Conservation (phyloP, 2,113 vertebrate genomes). For the Zosterops lateralis region DNA sequence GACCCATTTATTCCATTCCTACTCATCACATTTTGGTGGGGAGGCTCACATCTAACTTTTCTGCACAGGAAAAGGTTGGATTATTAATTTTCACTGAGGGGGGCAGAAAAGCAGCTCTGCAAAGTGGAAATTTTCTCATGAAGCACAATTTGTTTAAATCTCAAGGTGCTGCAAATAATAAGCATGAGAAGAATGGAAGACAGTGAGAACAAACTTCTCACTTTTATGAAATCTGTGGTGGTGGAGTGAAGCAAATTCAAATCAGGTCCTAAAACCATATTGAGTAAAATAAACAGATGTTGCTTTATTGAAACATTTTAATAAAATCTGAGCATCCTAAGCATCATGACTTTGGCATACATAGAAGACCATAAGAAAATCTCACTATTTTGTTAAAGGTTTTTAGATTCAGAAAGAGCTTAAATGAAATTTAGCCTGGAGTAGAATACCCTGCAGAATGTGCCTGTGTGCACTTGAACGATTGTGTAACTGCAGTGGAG, state of each 20-base stretch:
- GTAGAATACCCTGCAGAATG: not conserved
- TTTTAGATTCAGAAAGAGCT: not conserved
- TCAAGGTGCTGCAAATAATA: not conserved
- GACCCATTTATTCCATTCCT: constrained; percentile 27
- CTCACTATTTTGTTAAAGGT: not conserved
- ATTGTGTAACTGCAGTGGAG: not conserved
- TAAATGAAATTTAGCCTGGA: not conserved
- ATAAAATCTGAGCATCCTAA: not conserved
- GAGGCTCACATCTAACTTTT: not conserved
- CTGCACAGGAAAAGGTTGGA: not conserved
- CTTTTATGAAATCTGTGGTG: not conserved
- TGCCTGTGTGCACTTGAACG: not conserved
- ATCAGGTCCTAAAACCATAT: not conserved
- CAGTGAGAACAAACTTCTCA: not conserved
- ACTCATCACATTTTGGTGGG: constrained; percentile 10
- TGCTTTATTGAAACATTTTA: not conserved
- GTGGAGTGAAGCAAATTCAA: not conserved
- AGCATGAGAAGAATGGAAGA: not conserved
- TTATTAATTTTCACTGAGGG: not conserved
- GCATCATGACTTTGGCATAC: not conserved
- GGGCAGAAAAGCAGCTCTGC: not conserved
- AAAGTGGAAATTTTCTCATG: not conserved
- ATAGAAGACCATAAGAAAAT: not conserved
- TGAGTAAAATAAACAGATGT: not conserved
- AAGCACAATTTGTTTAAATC: not conserved